Evolutionary conservation across 2,888 invertebrate genomes (phyloP).

Genomic region (Eumerus sabulonum): DNA sequence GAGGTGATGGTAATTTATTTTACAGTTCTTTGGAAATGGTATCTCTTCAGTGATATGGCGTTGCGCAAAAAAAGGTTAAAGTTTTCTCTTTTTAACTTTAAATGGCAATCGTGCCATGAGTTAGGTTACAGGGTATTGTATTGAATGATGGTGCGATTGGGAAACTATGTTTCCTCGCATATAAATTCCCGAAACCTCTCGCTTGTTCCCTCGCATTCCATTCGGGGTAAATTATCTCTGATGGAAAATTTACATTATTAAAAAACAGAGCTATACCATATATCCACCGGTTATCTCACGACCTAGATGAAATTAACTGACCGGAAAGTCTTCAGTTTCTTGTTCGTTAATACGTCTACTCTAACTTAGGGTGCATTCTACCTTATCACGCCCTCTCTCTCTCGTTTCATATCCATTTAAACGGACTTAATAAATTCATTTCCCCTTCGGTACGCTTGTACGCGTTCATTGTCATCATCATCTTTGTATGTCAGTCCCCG

Average conservation of each 20-base stretch:
- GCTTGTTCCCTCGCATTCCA: background rate
- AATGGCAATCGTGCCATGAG: background rate
- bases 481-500: conserved; percentile 51
- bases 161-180: background rate
- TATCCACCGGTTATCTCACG: conserved; percentile 12
- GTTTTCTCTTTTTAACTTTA: background rate
- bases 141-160: background rate
- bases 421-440: conserved; percentile 44
- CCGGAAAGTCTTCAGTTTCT: conserved; percentile 45
- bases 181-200: background rate
- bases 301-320: conserved; percentile 57
- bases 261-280: conserved; percentile 25
- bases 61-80: background rate
- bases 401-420: conserved; percentile 43
- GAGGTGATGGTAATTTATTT: conserved; percentile 53
- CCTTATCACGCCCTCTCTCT: conserved; percentile 42
- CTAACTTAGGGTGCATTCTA: background rate
- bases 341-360: background rate
- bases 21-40: conserved; percentile 52
- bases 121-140: conserved; percentile 16
- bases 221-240: background rate
- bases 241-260: conserved; percentile 16
- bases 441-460: background rate
- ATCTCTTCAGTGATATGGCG: conserved; percentile 16
- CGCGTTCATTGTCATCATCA: too few species aligned